These are phyloP conservation scores for Orthochromis malagaraziensis DNA, from an alignment of 2,113 vertebrate species.

Conservation along the genomic window DNA sequence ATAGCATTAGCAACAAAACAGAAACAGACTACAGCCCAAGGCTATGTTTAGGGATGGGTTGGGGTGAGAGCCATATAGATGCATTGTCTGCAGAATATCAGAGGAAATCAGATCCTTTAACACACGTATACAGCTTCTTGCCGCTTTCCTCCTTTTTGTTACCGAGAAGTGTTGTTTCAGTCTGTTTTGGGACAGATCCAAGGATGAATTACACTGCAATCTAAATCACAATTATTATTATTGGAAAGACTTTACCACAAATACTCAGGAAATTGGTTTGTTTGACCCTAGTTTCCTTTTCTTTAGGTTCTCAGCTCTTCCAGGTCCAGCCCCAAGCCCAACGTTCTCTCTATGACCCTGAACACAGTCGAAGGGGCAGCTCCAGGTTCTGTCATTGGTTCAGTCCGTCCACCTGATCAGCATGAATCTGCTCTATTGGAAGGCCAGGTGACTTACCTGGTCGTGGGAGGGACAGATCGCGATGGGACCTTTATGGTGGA, in stretches of 20 bases:
- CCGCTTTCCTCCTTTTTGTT: not conserved
- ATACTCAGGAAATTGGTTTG: not conserved
- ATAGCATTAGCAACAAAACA: constrained; percentile 29
- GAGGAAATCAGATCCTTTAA: constrained; percentile 1
- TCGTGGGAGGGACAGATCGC: constrained; percentile 81
- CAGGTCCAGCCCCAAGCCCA: constrained; percentile 66
- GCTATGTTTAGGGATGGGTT: constrained; percentile 29
- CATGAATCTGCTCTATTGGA: not conserved
- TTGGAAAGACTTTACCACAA: not conserved
- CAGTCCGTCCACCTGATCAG: constrained; percentile 61
- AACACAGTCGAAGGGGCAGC: constrained; percentile 77
- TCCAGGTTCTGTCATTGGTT: constrained; percentile 87
- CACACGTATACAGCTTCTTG: not conserved
- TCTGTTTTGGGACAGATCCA: not conserved
- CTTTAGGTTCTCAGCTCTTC: constrained; percentile 78
- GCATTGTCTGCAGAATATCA: constrained; percentile 8
- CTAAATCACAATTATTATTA: not conserved
- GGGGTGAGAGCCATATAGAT: not conserved
- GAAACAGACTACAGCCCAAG: constrained; percentile 40
- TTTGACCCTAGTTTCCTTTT: not conserved
- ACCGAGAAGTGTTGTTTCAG: not conserved
- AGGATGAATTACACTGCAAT: not conserved
- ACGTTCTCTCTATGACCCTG: constrained; percentile 78
- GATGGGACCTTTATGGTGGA: constrained; percentile 90
- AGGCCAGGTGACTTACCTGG: constrained; percentile 80